Evolutionary conservation across 2,113 vertebrate genomes (phyloP).

Genomic region (Gambusia holbrooki): DNA sequence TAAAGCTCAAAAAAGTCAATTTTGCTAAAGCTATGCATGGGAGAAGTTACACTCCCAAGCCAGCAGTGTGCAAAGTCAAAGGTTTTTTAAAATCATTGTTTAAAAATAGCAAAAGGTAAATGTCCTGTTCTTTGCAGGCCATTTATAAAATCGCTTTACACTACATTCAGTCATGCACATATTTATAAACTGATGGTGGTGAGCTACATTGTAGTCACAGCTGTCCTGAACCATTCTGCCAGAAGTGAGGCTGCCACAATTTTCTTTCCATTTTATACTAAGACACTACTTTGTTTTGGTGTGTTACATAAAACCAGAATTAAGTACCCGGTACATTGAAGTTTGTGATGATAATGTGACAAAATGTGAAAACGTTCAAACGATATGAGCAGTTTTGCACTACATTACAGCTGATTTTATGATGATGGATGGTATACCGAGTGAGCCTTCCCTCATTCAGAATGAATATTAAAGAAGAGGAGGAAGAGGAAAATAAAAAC

Average conservation of each 20-base stretch:
- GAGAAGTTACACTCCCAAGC: too few relatives aligned
- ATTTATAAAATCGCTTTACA: too few relatives aligned
- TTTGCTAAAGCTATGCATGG: too few relatives aligned
- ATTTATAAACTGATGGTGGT: too few relatives aligned
- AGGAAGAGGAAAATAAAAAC: constrained; percentile 66
- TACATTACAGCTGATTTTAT: constrained; percentile 51
- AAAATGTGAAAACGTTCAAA: background rate
- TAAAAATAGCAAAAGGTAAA: too few relatives aligned
- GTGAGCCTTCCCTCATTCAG: constrained; percentile 74
- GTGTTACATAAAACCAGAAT: background rate
- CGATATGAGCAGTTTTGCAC: background rate
- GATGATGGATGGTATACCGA: constrained; percentile 60
- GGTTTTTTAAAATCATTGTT: too few relatives aligned
- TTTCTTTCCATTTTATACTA: background rate
- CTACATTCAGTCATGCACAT: too few relatives aligned
- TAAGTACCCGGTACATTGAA: background rate
- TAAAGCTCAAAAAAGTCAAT: too few relatives aligned
- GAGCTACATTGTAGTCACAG: too few relatives aligned
- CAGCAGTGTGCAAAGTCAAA: too few relatives aligned
- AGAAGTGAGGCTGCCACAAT: background rate
- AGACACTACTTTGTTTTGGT: background rate
- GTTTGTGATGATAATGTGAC: background rate
- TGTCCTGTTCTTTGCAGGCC: too few relatives aligned
- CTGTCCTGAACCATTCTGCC: too few relatives aligned
- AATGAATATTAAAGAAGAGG: constrained; percentile 24